A percentile compares a stretch with the other conserved stretches of the same genome.
Evolutionary conservation across 2,113 vertebrate genomes (phyloP).

Genomic region (Dicerorhinus sumatrensis): DNA sequence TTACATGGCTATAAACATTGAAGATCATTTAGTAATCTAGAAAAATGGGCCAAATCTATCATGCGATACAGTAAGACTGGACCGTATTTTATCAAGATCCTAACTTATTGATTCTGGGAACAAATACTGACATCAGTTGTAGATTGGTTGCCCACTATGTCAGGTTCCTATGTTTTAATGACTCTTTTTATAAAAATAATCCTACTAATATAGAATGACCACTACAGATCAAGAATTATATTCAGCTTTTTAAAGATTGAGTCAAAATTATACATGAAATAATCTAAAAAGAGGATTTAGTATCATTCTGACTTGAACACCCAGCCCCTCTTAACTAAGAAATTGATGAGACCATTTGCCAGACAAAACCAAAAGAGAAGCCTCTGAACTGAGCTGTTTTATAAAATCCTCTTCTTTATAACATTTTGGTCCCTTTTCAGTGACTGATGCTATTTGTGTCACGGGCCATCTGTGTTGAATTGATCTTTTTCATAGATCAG

Average conservation of each 20-base stretch:
- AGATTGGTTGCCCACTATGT: background rate
- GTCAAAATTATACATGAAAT: background rate
- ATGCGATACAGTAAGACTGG: background rate
- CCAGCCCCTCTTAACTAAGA: background rate
- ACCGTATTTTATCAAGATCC: background rate
- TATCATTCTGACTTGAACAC: background rate
- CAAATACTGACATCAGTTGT: background rate
- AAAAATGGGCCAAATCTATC: accelerated
- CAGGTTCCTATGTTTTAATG: background rate
- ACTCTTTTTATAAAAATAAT: background rate
- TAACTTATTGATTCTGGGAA: background rate
- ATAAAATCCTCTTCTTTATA: background rate
- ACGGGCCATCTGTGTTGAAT: background rate
- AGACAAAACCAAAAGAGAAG: background rate
- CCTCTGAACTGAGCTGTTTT: background rate
- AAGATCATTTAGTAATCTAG: background rate
- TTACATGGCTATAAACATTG: background rate
- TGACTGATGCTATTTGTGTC: background rate
- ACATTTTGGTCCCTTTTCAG: background rate
- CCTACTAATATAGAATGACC: background rate
- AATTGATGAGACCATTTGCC: background rate
- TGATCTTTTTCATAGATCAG: background rate
- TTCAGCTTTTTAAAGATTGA: background rate
- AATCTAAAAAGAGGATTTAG: background rate
- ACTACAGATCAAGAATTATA: background rate